A percentile compares a stretch with the other conserved stretches of the same genome.
Conservation (phyloP, 2,888 invertebrate genomes). For the Steinernema carpocapsae region DNA sequence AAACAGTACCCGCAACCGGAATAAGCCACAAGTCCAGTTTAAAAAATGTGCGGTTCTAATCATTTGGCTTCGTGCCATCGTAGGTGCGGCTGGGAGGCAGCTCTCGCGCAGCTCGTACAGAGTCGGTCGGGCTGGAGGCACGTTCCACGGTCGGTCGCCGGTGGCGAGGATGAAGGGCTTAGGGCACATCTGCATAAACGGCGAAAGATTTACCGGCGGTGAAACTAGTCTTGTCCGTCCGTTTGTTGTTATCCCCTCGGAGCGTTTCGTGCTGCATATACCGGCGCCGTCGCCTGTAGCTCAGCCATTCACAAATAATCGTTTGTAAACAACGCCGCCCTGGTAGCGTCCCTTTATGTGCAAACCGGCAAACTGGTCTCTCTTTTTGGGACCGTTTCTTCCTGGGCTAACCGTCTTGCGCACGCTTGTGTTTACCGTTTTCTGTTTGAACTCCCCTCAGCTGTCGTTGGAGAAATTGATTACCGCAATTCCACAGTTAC, state of each 20-base stretch:
- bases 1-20: too few relatives aligned
- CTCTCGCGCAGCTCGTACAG: not conserved
- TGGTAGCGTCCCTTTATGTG: not conserved
- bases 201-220: slow-evolving; percentile 32
- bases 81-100: too few relatives aligned
- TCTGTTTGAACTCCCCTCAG: not conserved
- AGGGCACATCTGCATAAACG: slow-evolving; percentile 33
- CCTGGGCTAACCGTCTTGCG: not conserved
- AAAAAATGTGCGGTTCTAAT: too few relatives aligned
- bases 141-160: not conserved
- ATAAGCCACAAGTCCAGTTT: too few relatives aligned
- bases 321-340: slow-evolving; percentile 31
- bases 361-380: slow-evolving; percentile 27
- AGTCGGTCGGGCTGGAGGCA: not conserved
- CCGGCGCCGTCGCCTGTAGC: slow-evolving; percentile 1
- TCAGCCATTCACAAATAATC: slow-evolving; percentile 31
- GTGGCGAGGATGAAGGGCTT: slow-evolving; percentile 28
- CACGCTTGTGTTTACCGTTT: slow-evolving; percentile 23
- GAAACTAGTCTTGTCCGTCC: slow-evolving; percentile 32
- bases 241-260: slow-evolving; percentile 29
- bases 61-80: too few relatives aligned
- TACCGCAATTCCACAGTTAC: too few relatives aligned
- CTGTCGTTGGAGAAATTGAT: too few relatives aligned
- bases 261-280: slow-evolving; percentile 25
- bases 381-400: slow-evolving; percentile 16